A percentile compares a stretch with the other conserved stretches of the same genome.
phyloP scores from a whole-genome alignment of 2,113 vertebrate species.

The Ophthalmolycus amberensis region DNA sequence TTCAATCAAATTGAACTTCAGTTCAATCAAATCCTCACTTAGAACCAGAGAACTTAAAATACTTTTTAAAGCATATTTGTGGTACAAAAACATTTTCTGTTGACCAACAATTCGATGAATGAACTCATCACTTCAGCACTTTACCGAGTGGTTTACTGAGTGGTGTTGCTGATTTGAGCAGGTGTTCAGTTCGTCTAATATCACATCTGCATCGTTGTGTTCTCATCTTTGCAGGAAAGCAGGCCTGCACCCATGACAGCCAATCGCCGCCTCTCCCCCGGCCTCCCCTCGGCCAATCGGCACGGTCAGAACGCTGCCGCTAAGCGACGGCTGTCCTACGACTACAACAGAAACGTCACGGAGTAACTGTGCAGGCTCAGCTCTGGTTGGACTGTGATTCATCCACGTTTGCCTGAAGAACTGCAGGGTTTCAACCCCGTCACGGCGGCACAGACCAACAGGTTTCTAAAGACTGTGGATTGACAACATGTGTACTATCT shows the following conservation, averaged over 20 bases:
- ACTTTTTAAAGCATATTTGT: background rate
- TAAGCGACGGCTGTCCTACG: conserved; percentile 80
- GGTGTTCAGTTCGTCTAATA: background rate
- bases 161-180: background rate
- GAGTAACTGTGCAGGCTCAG: conserved; percentile 45
- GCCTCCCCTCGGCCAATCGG: conserved; percentile 74
- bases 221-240: conserved; percentile 58
- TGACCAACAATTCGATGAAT: background rate
- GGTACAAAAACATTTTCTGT: background rate
- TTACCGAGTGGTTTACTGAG: background rate
- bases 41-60: background rate
- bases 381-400: conserved; percentile 2
- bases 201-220: background rate
- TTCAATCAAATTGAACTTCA: background rate
- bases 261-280: conserved; percentile 72
- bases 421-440: background rate
- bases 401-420: background rate
- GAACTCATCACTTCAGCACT: background rate
- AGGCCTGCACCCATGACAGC: conserved; percentile 41
- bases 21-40: background rate
- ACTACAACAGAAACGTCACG: conserved; percentile 77
- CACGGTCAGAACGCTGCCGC: conserved; percentile 62
- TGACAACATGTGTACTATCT: background rate
- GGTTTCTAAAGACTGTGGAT: conserved; percentile 3
- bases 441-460: background rate